A percentile compares a stretch with the other conserved stretches of the same genome.
Conservation (phyloP, 2,888 invertebrate genomes). For the Mylabris sibirica region DNA sequence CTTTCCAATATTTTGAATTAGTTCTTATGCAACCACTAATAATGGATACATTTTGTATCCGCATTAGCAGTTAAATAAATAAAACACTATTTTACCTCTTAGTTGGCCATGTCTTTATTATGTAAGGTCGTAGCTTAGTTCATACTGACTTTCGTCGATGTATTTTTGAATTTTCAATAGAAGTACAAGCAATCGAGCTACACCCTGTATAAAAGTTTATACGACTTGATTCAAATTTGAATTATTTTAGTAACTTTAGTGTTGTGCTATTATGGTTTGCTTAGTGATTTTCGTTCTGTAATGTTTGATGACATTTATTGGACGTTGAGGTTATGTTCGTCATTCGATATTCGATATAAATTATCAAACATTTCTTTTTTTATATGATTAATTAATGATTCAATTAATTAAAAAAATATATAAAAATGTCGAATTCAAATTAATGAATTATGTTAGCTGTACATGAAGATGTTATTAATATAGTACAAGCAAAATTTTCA, state of each 20-base stretch:
- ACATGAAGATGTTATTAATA: slow-evolving; percentile 58
- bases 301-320: background rate
- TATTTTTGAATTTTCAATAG: too few species aligned
- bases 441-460: slow-evolving; percentile 50
- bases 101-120: too few species aligned
- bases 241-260: background rate
- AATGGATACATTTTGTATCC: too few species aligned
- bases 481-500: slow-evolving; percentile 67
- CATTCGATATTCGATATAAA: background rate
- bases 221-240: background rate
- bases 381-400: background rate
- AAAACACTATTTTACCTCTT: too few species aligned
- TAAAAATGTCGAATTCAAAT: slow-evolving; percentile 20
- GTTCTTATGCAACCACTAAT: too few species aligned
- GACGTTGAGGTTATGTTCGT: slow-evolving; percentile 16
- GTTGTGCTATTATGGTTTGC: background rate
- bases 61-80: too few species aligned
- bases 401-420: background rate
- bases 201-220: too few species aligned
- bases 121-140: too few species aligned
- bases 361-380: slow-evolving; percentile 6
- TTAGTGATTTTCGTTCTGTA: background rate
- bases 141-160: too few species aligned
- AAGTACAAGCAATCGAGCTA: too few species aligned
- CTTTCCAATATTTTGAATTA: too few species aligned